phyloP scores from a whole-genome alignment of 2,113 vertebrate species.

The Corydoras sp. region DNA sequence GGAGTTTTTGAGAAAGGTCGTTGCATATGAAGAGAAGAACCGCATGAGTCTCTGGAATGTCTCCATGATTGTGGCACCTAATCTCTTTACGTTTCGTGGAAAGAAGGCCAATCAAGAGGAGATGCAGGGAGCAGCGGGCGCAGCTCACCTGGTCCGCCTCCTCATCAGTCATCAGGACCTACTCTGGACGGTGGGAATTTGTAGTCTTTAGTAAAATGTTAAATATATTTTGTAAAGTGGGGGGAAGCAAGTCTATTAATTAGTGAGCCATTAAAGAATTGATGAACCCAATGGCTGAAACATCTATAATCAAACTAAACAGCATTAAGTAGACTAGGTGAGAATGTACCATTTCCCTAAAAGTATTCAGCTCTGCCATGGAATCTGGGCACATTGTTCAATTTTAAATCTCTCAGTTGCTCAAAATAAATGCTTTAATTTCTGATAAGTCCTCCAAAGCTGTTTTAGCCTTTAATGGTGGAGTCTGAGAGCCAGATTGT shows the following conservation, averaged over 20 bases:
- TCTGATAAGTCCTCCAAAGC: not conserved
- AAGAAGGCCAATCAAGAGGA: slow-evolving; percentile 77
- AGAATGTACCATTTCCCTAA: not conserved
- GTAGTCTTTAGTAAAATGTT: not conserved
- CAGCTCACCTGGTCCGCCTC: slow-evolving; percentile 78
- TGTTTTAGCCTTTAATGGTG: not conserved
- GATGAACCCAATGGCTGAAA: not conserved
- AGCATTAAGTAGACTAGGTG: not conserved
- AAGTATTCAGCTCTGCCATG: not conserved
- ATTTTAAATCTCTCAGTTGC: not conserved
- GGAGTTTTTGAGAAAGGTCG: slow-evolving; percentile 84
- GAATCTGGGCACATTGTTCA: not conserved
- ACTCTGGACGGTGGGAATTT: slow-evolving; percentile 81
- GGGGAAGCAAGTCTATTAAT: not conserved
- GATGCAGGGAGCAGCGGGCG: slow-evolving; percentile 77
- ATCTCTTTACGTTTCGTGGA: slow-evolving; percentile 80
- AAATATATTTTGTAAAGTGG: not conserved
- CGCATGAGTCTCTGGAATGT: slow-evolving; percentile 95
- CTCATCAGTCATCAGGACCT: slow-evolving; percentile 88
- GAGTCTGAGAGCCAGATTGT: not conserved
- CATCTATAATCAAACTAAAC: not conserved
- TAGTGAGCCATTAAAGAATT: not conserved
- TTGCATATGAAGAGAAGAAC: slow-evolving; percentile 86
- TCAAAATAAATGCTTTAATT: not conserved
- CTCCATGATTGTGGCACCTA: slow-evolving; percentile 92